Conservation (phyloP, 2,888 invertebrate genomes). For the Diarsia mendica region DNA sequence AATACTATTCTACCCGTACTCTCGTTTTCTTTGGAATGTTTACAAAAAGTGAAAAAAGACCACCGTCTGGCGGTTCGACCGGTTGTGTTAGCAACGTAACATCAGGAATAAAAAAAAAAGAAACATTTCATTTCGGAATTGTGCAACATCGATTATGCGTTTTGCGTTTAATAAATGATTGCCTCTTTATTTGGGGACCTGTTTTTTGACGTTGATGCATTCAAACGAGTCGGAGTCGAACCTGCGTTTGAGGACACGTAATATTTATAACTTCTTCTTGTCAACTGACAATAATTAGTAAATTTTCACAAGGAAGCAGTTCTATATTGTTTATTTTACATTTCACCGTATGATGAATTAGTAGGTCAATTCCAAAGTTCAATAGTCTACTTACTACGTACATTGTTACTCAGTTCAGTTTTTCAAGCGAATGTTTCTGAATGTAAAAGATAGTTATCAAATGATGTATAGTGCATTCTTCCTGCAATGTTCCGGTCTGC, state of each 20-base stretch:
- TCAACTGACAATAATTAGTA: conserved; percentile 14
- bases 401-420: conserved; percentile 13
- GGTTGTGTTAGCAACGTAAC: conserved; percentile 70
- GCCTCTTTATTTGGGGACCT: conserved; percentile 52
- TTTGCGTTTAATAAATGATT: conserved; percentile 62
- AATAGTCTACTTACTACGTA: conserved; percentile 6
- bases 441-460: conserved; percentile 44
- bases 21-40: conserved; percentile 79
- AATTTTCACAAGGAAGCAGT: conserved; percentile 5
- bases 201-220: conserved; percentile 50
- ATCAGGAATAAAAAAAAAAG: conserved; percentile 63
- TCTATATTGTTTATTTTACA: conserved; percentile 1
- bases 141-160: conserved; percentile 70
- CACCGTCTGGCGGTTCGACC: conserved; percentile 54
- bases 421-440: conserved; percentile 17
- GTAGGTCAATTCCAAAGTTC: conserved; percentile 19
- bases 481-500: conserved; percentile 50
- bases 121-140: conserved; percentile 70
- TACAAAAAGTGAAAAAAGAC: conserved; percentile 65
- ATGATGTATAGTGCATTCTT: conserved; percentile 43
- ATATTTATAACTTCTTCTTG: conserved; percentile 23
- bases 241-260: conserved; percentile 32
- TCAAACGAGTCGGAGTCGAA: conserved; percentile 30
- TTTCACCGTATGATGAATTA: background rate
- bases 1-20: conserved; percentile 66